Conservation (phyloP, 2,113 vertebrate genomes). For the Archocentrus centrarchus region DNA sequence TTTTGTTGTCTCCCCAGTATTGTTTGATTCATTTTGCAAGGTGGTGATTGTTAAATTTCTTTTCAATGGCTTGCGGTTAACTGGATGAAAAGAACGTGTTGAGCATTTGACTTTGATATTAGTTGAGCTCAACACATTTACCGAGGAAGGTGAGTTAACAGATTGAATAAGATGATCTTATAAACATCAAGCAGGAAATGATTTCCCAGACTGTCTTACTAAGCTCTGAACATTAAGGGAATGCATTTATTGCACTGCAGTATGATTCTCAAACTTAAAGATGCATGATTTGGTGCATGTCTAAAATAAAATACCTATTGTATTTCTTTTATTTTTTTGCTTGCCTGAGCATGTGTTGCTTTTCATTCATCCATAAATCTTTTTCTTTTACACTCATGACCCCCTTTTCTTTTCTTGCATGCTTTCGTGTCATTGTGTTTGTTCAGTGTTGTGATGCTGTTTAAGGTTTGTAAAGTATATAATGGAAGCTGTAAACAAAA, state of each 20-base stretch:
- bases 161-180: neutral
- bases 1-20: neutral
- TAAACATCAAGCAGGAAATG: slow-evolving; percentile 27
- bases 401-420: neutral
- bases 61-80: slow-evolving; percentile 65
- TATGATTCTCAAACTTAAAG: slow-evolving; percentile 4
- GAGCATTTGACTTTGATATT: slow-evolving; percentile 47
- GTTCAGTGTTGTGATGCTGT: neutral
- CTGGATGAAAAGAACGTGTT: slow-evolving; percentile 76
- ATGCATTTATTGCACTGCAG: slow-evolving; percentile 38
- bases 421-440: slow-evolving; percentile 7
- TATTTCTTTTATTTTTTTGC: neutral
- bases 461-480: neutral
- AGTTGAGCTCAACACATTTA: slow-evolving; percentile 51
- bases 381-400: neutral
- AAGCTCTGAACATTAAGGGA: slow-evolving; percentile 1
- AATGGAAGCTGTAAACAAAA: neutral
- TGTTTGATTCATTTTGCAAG: slow-evolving; percentile 19
- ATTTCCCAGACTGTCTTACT: slow-evolving; percentile 22
- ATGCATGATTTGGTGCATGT: slow-evolving; percentile 22
- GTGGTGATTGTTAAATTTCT: slow-evolving; percentile 60
- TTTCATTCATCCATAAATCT: neutral
- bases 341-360: neutral
- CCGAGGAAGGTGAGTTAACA: slow-evolving; percentile 73
- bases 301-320: neutral